Evolutionary conservation across 2,888 invertebrate species (phyloP).

Genomic region (Nephrotoma flavescens): DNA sequence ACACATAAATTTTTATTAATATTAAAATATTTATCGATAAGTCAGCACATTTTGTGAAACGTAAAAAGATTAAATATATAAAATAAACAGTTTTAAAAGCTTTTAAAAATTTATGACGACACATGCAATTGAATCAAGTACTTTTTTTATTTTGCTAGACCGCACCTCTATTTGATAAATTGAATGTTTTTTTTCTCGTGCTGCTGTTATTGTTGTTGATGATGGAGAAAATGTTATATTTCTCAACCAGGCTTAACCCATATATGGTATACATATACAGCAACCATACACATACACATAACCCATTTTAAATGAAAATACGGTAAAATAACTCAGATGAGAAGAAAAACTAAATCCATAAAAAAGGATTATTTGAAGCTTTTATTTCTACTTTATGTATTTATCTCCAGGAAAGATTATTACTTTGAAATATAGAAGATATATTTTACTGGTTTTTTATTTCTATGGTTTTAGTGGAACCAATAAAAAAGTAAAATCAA

Average conservation of each 20-base stretch:
- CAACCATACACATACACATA: neutral
- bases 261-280: neutral
- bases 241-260: neutral
- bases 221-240: neutral
- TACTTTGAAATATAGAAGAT: neutral
- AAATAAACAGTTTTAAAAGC: too few species aligned
- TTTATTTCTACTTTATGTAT: neutral
- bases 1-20: too few species aligned
- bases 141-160: neutral
- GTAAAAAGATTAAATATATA: too few species aligned
- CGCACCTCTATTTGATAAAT: neutral
- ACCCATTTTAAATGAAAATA: neutral
- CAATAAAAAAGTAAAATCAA: neutral
- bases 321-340: neutral
- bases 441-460: neutral
- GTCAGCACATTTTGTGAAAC: too few species aligned
- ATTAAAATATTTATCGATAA: too few species aligned
- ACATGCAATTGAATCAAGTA: neutral
- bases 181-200: neutral
- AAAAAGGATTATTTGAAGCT: neutral
- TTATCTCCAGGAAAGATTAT: neutral
- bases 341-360: neutral
- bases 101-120: neutral
- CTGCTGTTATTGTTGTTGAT: neutral
- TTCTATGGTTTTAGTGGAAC: neutral